These are phyloP conservation scores for Turritopsis rubra DNA, from an alignment of 30 jellyfish, hydroid and myxozoan species.

Conservation along the genomic window DNA sequence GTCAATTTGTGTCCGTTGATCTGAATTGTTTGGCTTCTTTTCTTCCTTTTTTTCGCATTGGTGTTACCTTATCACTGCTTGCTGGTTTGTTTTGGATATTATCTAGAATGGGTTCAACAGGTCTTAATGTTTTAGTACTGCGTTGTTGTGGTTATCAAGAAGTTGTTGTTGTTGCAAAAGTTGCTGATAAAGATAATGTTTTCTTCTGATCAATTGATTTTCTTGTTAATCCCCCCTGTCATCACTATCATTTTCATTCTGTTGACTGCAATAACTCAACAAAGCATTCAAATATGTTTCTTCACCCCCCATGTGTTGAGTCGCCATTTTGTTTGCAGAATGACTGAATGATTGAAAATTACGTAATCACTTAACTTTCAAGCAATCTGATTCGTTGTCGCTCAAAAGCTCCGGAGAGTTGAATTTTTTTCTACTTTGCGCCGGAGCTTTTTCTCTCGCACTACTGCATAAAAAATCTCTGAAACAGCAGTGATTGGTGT, in stretches of 20 bases:
- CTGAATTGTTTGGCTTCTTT: no score
- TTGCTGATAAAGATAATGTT: background rate
- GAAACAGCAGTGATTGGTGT: background rate
- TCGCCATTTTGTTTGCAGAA: background rate
- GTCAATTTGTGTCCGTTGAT: no score
- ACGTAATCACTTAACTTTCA: no score
- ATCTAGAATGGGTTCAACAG: no score
- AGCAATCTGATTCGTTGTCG: background rate
- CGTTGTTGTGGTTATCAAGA: background rate
- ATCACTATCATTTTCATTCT: background rate
- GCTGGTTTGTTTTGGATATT: no score
- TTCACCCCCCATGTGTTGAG: background rate
- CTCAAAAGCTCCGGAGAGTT: no score
- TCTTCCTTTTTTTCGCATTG: no score
- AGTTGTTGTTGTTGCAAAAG: background rate
- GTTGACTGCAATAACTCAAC: background rate
- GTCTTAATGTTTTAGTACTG: no score
- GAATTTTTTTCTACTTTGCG: background rate
- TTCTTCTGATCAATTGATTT: background rate
- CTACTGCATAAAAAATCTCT: no score
- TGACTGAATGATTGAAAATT: no score
- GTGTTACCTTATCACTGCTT: no score
- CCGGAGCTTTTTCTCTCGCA: background rate
- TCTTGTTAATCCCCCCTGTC: background rate
- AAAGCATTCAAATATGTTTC: background rate